Evolutionary conservation across 2,888 invertebrate species (phyloP), one percentile per base, ranked within the genome.

Genomic region (Melanargia galathea): DNA sequence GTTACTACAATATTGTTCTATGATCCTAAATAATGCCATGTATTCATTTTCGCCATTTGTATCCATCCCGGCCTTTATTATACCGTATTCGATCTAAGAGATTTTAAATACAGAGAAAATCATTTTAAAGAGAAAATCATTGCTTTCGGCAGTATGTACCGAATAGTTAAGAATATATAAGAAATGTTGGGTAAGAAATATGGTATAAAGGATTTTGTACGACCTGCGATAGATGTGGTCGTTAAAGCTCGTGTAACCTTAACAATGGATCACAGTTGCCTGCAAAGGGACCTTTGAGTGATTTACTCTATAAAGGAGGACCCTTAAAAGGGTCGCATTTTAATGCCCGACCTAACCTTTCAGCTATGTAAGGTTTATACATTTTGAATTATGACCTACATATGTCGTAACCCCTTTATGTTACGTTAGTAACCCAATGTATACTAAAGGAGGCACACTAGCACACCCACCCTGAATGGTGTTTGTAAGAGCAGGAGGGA

Each of bases 1-100:
- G n/a, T n/a, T n/a, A n/a, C n/a, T n/a, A n/a, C n/a, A n/a, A n/a
- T n/a, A n/a, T n/a, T n/a, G n/a, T n/a, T n/a, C n/a, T n/a, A n/a
- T n/a, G n/a, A n/a, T n/a, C n/a, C n/a, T n/a, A n/a, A n/a, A n/a
- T n/a, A 60, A 61, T 62, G 56, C 13, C 46, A 46, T 46, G 10
- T 46, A 46, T 16, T 46, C 46, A 46, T 46, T 46, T 7, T 56
- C 51, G 59, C 48, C n/a, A n/a, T n/a, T n/a, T n/a, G n/a, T n/a
- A n/a, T n/a, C n/a, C n/a, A n/a, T n/a, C n/a, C n/a, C n/a, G n/a
- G n/a, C n/a, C n/a, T n/a, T n/a, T n/a, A n/a, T n/a, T n/a, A n/a
- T n/a, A n/a, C n/a, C n/a, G n/a, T n/a, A n/a, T n/a, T n/a, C n/a
- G n/a, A n/a, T n/a, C n/a, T n/a, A n/a, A n/a, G n/a, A n/a, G n/a